Evolutionary conservation across 2,797 vertebrate genomes (phyloP).

Genomic region (Salmo trutta): DNA sequence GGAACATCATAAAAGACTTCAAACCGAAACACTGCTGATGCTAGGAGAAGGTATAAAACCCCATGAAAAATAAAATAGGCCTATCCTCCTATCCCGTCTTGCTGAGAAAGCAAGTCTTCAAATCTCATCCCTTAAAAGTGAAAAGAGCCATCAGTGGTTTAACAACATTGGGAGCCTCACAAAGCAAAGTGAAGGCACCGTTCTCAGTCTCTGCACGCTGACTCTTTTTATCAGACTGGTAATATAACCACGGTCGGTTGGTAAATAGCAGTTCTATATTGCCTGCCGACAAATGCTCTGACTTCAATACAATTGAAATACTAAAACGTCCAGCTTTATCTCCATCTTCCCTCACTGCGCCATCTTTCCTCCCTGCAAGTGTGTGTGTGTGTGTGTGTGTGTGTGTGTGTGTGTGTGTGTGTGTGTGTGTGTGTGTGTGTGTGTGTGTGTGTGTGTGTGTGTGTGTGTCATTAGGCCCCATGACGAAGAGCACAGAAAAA

Average conservation of each 20-base stretch:
- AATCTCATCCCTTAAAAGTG: conserved; percentile 32
- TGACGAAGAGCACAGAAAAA: conserved; percentile 8
- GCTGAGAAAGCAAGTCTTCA: conserved; percentile 30
- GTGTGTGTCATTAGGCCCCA: not conserved
- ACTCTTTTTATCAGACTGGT: conserved; percentile 61
- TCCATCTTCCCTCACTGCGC: conserved; percentile 36
- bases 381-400: too few species aligned
- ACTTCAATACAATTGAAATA: conserved; percentile 42
- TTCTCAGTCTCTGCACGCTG: conserved; percentile 19
- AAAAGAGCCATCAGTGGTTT: conserved; percentile 51
- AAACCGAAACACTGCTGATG: conserved; percentile 35
- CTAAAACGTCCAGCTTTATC: conserved; percentile 59
- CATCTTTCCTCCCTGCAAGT: conserved; percentile 32
- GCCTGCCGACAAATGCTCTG: conserved; percentile 34
- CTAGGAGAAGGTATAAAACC: conserved; percentile 34
- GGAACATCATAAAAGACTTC: conserved; percentile 27
- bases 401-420: too few species aligned
- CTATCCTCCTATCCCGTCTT: conserved; percentile 14
- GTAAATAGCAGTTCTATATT: conserved; percentile 42
- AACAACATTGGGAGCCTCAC: conserved; percentile 33
- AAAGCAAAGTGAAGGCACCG: conserved; percentile 43
- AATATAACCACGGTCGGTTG: conserved; percentile 50
- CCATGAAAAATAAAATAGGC: conserved; percentile 1
- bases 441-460: not conserved
- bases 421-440: too few species aligned